These are phyloP conservation scores for Globicephala melas DNA, from an alignment of 2,113 vertebrate genomes.

Conservation along the genomic window DNA sequence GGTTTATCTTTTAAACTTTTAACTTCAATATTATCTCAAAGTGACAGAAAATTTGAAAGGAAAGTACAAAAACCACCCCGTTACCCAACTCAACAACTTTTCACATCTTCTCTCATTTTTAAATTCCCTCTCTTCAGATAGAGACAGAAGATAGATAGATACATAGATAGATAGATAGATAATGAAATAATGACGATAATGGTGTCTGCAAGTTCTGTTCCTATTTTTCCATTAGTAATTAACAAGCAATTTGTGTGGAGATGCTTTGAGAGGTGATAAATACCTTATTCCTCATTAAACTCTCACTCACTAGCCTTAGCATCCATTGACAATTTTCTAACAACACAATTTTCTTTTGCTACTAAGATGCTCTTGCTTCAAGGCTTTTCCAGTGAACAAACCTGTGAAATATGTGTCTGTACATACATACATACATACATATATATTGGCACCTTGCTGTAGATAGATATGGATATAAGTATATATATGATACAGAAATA, in stretches of 20 bases:
- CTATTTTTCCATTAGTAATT: neutral
- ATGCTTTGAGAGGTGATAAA: neutral
- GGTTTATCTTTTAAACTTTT: neutral
- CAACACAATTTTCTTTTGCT: neutral
- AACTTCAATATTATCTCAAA: neutral
- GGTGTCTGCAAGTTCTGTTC: neutral
- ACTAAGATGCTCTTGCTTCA: neutral
- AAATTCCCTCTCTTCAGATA: neutral
- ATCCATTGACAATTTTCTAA: neutral
- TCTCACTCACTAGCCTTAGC: no score
- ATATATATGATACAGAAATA: neutral
- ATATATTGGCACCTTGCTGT: no score
- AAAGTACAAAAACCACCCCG: neutral
- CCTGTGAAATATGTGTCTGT: neutral
- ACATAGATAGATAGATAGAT: neutral
- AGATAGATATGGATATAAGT: neutral
- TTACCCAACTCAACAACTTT: neutral
- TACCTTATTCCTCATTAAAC: neutral
- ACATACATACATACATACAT: rapidly evolving
- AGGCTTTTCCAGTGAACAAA: neutral
- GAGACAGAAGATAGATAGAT: neutral
- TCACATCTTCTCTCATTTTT: neutral
- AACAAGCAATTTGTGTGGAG: neutral
- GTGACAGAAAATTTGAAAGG: neutral
- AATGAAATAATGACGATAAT: neutral